phyloP scores from a whole-genome alignment of 2,113 vertebrate species.

The Patagioenas fasciata region DNA sequence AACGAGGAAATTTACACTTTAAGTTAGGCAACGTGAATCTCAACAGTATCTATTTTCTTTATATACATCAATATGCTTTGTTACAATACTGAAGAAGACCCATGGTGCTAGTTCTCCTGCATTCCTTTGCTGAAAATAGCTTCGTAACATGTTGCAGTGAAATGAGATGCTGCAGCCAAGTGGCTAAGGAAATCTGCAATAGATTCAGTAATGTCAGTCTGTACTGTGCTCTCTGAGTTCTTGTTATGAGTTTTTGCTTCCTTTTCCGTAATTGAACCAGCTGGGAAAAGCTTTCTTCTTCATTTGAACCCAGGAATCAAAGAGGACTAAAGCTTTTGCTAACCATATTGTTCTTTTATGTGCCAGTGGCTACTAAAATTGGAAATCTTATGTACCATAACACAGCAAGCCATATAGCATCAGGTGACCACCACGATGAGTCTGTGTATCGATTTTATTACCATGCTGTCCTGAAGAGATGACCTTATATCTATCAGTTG shows the following conservation, averaged over 20 bases:
- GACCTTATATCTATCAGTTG: neutral
- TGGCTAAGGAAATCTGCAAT: neutral
- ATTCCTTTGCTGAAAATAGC: neutral
- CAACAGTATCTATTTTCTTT: neutral
- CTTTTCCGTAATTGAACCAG: neutral
- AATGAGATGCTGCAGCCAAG: neutral
- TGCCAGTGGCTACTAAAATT: neutral
- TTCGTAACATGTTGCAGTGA: neutral
- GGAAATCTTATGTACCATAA: neutral
- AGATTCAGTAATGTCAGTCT: neutral
- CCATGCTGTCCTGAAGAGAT: neutral
- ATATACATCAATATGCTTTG: neutral
- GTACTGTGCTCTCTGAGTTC: neutral
- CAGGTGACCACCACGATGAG: neutral
- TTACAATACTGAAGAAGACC: neutral
- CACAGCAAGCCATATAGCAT: neutral
- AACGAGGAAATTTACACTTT: neutral
- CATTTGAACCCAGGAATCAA: neutral
- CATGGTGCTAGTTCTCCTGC: neutral
- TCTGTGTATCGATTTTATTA: constrained; percentile 23
- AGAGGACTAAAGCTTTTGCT: neutral
- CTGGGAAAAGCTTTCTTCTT: neutral
- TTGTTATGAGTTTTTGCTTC: neutral
- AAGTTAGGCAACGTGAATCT: neutral
- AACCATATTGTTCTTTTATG: neutral